phyloP scores from a whole-genome alignment of 2,888 invertebrate species.

The Brenthis daphne region DNA sequence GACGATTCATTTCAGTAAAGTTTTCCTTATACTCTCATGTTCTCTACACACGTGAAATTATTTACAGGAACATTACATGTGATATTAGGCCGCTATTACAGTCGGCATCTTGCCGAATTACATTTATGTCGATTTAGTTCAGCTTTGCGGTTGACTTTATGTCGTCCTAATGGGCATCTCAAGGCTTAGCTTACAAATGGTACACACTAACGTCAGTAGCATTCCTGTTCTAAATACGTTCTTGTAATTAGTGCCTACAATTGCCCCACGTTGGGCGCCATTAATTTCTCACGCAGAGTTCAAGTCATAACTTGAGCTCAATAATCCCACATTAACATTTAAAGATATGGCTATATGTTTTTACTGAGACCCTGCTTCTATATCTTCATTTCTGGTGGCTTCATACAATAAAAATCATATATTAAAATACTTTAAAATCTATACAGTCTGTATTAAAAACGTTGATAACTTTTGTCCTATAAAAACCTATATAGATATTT shows the following conservation, averaged over 20 bases:
- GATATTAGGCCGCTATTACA: constrained; percentile 61
- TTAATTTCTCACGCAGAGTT: constrained; percentile 23
- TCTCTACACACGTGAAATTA: constrained; percentile 31
- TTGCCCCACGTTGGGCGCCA: constrained; percentile 51
- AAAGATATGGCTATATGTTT: background rate
- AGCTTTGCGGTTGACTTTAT: constrained; percentile 32
- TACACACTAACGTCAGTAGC: constrained; percentile 18
- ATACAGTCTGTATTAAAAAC: too few species aligned
- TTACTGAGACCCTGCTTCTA: too few species aligned
- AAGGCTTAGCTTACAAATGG: constrained; percentile 26
- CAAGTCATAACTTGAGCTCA: constrained; percentile 1
- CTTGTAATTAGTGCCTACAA: constrained; percentile 30
- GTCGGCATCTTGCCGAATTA: constrained; percentile 61
- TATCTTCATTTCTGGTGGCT: too few species aligned
- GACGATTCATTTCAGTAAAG: constrained; percentile 28
- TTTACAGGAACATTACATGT: constrained; percentile 51
- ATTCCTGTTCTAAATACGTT: constrained; percentile 22
- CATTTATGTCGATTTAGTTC: constrained; percentile 40
- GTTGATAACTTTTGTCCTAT: too few species aligned
- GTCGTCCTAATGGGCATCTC: constrained; percentile 34
- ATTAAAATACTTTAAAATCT: too few species aligned
- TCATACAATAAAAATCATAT: too few species aligned
- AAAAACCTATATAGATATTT: background rate
- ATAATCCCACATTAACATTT: background rate
- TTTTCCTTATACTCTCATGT: constrained; percentile 24